Base-by-base conservation (phyloP, 1,140 invertebrate genomes). In the Asobara japonica region DNA sequence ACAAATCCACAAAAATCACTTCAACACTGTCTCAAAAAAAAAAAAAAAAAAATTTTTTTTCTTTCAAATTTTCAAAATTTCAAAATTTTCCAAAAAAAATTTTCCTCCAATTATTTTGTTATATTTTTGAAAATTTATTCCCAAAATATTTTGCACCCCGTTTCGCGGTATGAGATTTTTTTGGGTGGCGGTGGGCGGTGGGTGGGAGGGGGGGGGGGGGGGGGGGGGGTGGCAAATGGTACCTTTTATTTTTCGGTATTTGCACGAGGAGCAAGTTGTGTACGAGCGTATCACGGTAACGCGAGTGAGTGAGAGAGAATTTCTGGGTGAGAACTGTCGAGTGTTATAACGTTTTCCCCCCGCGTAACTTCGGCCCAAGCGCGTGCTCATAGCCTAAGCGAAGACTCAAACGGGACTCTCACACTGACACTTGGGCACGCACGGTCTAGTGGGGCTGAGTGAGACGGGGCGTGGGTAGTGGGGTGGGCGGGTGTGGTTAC, bases 251-350 rank as follows among this genome's bases (percentile, higher is more conserved):
- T 5, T 27, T 60, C 25, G 11, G 8, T 60, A 27, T 60, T 16
- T 56, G 41, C 6, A 16, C 25, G 38, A 38, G 13, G 36, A 73
- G 67, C 78, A 84, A 80, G 85, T 85, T 83, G 82, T 56, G 51
- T 56, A 22, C 13, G 51, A 56, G 51, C 51, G 20, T 56, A 45
- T 22, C 22, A 18, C 20, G 51, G 11, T 25, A 56, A 60, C n/a
- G 56, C 67, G 67, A 41, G 71, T 66, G 72, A 73, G 66, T 11
- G 61, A 56, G 18, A 56, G 51, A 56, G 51, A 25, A 56, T 22
- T 27, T 18, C 22, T 22, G 51, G 25, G 51, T 56, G 51, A n/a
- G n/a, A 25, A 56, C 51, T 27, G 51, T 18, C 51, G 51, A 56
- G 51, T 56, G 51, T 56, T 56, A 56, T 56, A 56, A 56, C 60